Base-by-base conservation (phyloP, 1,140 invertebrate species). In the Nixonia krombeini region DNA sequence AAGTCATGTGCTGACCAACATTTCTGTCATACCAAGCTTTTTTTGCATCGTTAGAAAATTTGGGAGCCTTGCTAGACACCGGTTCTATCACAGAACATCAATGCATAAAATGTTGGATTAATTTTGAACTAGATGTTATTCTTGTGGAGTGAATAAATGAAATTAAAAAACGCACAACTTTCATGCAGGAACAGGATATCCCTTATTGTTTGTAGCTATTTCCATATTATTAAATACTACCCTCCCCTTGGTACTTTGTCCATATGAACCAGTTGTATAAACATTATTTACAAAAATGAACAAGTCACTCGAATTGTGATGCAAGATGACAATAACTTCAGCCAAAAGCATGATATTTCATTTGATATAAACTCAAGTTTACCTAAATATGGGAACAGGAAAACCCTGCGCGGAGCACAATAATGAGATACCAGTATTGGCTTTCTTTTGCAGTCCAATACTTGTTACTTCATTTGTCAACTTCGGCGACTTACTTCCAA, bases 21-120 rank as follows among this genome's bases (percentile, higher is more conserved):
- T 70, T 35, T 57, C 80, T 79, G 42, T 81, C 72, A 56, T 75
- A 81, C 73, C 73, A 79, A 25, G 67, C 72, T 49, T 71, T 75
- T 64, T 89, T 88, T 6, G 85, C 75, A 38, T 87, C 84, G 25
- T 80, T 87, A n/a, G 87, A 86, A 59, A 90, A 88, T 71, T 87
- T 86, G 8, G 89, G 87, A 76, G 86, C 80, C 85, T 88, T 87
- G 70, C 87, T 86, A 71, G 89, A 88, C 73, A 93, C 86, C 4
- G 90, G 89, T 78, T 90, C 89, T 90, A 72, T 67, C 38, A n/a
- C 25, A 53, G n/a, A 31, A 52, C 10, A 35, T 3, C 21, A 5
- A 12, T 28, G 3, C 2, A 4, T 0, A 15, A 18, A 23, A 31
- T 6, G n/a, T 26, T 5, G 9, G n/a, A 21, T 21, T 21, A 21